Evolutionary conservation across 2,797 vertebrate genomes (phyloP), one percentile per base, ranked within the genome.

Genomic region (Tamandua tetradactyla): DNA sequence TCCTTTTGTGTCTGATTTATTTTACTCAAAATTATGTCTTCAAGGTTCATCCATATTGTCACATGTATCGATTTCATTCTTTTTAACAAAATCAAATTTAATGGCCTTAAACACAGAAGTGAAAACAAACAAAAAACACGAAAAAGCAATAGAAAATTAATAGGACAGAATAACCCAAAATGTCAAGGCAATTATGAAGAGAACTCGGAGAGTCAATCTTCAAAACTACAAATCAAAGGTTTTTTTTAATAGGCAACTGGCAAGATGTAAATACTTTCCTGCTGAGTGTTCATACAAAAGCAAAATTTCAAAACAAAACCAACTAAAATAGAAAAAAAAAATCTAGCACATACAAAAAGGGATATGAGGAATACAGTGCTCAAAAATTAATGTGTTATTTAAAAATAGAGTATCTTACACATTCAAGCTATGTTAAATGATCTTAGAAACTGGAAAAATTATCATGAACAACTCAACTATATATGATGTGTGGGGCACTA

Each of bases 81-180:
- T 55, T 55, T 55, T 55, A 99, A 99, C 98, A 98, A 99, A 99
- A 99, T 98, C 99, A 99, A 99, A 99, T 99, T 99, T 99, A 99
- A 99, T 99, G 99, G 98, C 99, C 99, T 98, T 99, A 99, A 99
- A 98, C 98, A 99, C 98, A 99, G 99, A 99, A 99, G 98, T 98
- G 98, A 99, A 99, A 99, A 98, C 98, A 98, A 99, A 99, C 98
- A 98, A 99, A 99, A 99, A 98, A 98, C 98, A 98, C 98, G 98
- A 99, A 98, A 98, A 98, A 99, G 98, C 98, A 98, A 98, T 98
- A 99, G 98, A 98, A 98, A 98, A 98, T 98, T 98, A 98, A 98
- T 2, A 47, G 47, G 13, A 11, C 98, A 98, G 98, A 98, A 98
- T 98, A 98, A 98, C 98, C 98, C 98, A 98, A 98, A 98, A 97